Evolutionary conservation across 2,888 invertebrate species (phyloP), one percentile per base, ranked within the genome.

Genomic region (Aplocera efformata): DNA sequence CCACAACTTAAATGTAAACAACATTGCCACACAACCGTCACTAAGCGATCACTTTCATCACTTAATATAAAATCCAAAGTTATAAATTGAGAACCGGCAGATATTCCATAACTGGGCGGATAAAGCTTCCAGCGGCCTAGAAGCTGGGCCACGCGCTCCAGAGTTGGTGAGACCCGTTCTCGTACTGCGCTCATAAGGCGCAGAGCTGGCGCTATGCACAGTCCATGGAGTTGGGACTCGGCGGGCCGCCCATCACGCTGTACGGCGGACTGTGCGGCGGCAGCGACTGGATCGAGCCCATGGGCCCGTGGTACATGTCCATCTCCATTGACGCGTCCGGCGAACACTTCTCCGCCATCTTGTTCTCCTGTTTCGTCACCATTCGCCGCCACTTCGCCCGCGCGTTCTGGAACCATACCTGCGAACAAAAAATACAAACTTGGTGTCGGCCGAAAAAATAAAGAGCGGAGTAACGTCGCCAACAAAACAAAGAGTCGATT

Each of bases 341-440:
- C 9, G 92, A 92, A 67, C 92, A 92, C 66, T 93, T 94, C 66
- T 94, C 94, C 53, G 91, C 90, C 79, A 88, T 80, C 67, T 93
- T 93, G 75, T 92, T 93, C 71, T 94, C 94, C 68, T 94, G 94
- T 70, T 94, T 94, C 60, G 94, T 89, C 79, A 95, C 93, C 91
- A 95, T 94, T 56, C 97, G 92, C 64, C 97, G 92, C 93, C 96
- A 96, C 89, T 97, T 97, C 56, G 97, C 97, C 24, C 97, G 90
- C 17, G 97, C 96, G 76, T 97, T 97, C 86, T 97, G 97, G 86
- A 97, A 97, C 97, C 97, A 97, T 40, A 97, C 97, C 96, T 97
- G 91, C 25, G 89, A 88, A 81, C 83, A 90, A 81, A 73, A 76
- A 56, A 13, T 40, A 56, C 40, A 31, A 47, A 21, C 47, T 73